Base-by-base conservation (phyloP, 1,140 invertebrate genomes). In the Scaptodrosophila lebanonensis region DNA sequence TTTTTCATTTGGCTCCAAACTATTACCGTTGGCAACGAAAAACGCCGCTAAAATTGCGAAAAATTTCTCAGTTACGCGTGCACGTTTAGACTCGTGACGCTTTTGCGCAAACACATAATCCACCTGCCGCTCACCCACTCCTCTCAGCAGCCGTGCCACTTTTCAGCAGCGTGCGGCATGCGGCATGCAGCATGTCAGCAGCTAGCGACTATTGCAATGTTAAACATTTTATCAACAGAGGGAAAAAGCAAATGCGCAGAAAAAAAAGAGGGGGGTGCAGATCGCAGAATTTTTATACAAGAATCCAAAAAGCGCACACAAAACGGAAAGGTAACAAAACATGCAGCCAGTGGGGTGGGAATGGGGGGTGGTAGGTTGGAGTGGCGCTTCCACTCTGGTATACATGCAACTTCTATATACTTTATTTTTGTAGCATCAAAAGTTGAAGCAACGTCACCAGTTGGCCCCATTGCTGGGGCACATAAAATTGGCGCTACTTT, bases 141-240 rank as follows among this genome's bases (percentile, higher is more conserved):
- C 59, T 40, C 22, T 4, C 17, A n/a, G 11, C 17, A 22, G 22
- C 38, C 48, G 18, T 20, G 39, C 9, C 22, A 20, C 17, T 43
- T 65, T 25, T 29, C 3, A 11, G 7, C 9, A 48, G 27, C 18
- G 16, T 12, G 16, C 5, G n/a, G 8, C 44, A 8, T 30, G 33
- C 42, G 20, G 32, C 50, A 35, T 42, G 20, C 27, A 62, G 38
- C 36, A 20, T 62, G 52, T 30, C 52, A 45, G 45, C 38, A 16
- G 60, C 36, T 52, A 40, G 40, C 66, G 42, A 54, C 40, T 57
- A 59, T 62, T 70, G 66, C 72, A 53, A 70, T 63, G 58, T 64
- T 77, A 56, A 77, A 71, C 72, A 77, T 67, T 77, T 63, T 64
- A 71, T 63, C 66, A 76, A 63, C 45, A 38, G 27, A 58, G 30